Percentiles rank a stretch among this genome's conserved stretches.
Conservation (phyloP, 2,888 invertebrate species). For the Drosophila pegasa region DNA sequence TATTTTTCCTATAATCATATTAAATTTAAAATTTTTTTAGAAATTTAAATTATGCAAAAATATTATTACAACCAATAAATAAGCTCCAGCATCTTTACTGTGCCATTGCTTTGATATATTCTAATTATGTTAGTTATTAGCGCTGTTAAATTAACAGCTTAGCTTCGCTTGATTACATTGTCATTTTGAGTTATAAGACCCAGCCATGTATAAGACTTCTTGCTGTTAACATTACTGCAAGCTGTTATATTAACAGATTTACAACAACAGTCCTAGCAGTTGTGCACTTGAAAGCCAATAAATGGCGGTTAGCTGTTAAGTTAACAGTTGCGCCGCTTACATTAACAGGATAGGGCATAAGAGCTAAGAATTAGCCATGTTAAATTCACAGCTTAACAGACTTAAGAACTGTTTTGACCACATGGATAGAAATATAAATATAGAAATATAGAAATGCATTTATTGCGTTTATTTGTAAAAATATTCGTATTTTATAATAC, state of each 20-base stretch:
- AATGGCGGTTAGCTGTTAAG: too few relatives aligned
- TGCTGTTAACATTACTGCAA: neutral
- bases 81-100: too few relatives aligned
- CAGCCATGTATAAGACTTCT: neutral
- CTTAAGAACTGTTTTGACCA: neutral
- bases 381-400: neutral
- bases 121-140: neutral
- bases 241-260: neutral
- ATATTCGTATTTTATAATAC: constrained; percentile 59
- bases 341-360: neutral
- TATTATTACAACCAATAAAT: too few relatives aligned
- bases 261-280: too few relatives aligned
- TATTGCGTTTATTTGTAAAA: constrained; percentile 69
- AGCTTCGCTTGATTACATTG: neutral
- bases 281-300: too few relatives aligned
- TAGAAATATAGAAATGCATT: constrained; percentile 74
- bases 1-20: too few relatives aligned
- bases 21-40: too few relatives aligned
- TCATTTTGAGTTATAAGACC: neutral
- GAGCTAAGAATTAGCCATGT: neutral
- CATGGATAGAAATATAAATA: too few relatives aligned
- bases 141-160: neutral
- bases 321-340: neutral
- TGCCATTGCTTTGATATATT: neutral
- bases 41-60: neutral